Evolutionary conservation across 2,888 invertebrate species (phyloP).

Genomic region (Hirtodrosophila trivittata): DNA sequence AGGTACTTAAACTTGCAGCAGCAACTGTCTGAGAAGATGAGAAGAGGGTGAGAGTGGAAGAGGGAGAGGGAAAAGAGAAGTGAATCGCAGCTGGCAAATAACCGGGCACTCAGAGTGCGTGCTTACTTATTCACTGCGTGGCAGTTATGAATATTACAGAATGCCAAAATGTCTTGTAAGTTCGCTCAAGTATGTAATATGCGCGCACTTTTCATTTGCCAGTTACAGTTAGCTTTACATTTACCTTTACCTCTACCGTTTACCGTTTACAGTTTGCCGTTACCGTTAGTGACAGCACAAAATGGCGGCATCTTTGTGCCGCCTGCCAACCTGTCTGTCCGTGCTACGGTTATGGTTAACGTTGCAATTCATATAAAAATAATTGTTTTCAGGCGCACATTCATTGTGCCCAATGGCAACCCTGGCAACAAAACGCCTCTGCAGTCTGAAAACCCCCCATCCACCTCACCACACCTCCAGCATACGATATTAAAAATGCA

Average conservation of each 20-base stretch:
- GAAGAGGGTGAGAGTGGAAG: not conserved
- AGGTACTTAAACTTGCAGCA: conserved; percentile 22
- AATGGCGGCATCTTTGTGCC: conserved; percentile 37
- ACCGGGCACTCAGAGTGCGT: not conserved
- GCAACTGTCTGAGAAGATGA: not conserved
- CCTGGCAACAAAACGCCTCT: conserved; percentile 34
- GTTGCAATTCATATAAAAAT: conserved; percentile 73
- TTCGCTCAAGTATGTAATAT: conserved; percentile 71
- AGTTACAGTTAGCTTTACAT: conserved; percentile 44
- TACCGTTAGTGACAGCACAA: conserved; percentile 67
- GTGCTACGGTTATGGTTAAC: conserved; percentile 42
- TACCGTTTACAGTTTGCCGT: conserved; percentile 36
- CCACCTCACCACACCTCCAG: conserved; percentile 1
- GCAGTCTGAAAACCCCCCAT: conserved; percentile 2
- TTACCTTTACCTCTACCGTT: conserved; percentile 25
- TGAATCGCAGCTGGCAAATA: conserved; percentile 16
- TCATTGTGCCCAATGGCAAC: conserved; percentile 61
- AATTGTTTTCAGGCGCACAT: conserved; percentile 69
- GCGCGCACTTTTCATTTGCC: conserved; percentile 66
- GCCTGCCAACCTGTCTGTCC: conserved; percentile 20
- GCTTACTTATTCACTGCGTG: conserved; percentile 53
- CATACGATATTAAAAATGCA: conserved; percentile 74
- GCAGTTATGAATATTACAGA: conserved; percentile 74
- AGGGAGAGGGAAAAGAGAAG: not conserved
- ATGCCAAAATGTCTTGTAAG: conserved; percentile 73